phyloP scores from a whole-genome alignment of 2,113 vertebrate species.

The Reinhardtius hippoglossoides region DNA sequence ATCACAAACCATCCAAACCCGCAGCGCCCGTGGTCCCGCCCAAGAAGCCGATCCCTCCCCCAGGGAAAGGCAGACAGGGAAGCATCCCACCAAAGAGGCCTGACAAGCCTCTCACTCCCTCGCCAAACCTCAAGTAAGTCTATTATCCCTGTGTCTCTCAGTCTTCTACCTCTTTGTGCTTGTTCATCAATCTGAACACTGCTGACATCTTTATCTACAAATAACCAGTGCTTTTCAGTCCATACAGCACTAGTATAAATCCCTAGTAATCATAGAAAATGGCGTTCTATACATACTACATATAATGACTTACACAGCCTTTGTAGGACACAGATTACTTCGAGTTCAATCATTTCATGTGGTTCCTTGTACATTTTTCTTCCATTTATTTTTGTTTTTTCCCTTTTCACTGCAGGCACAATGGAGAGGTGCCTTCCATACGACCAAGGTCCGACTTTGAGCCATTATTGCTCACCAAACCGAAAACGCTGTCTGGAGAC shows the following conservation, averaged over 20 bases:
- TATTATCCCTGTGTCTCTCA: neutral
- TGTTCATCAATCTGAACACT: neutral
- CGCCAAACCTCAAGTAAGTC: slow-evolving; percentile 84
- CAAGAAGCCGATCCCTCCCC: slow-evolving; percentile 91
- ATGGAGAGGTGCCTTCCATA: slow-evolving; percentile 89
- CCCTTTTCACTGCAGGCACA: slow-evolving; percentile 81
- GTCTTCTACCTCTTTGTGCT: no score
- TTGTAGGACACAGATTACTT: neutral
- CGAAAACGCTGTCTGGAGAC: slow-evolving; percentile 85
- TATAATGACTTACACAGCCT: neutral
- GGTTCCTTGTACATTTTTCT: neutral
- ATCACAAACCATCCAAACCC: slow-evolving; percentile 89
- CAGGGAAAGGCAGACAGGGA: slow-evolving; percentile 84
- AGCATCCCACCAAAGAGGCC: slow-evolving; percentile 86
- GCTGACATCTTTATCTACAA: neutral
- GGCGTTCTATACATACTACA: neutral
- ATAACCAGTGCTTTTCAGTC: neutral
- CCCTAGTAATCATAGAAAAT: neutral
- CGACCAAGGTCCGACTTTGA: slow-evolving; percentile 90
- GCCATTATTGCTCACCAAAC: slow-evolving; percentile 84
- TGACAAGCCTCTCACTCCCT: slow-evolving; percentile 88
- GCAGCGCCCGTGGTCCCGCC: slow-evolving; percentile 91
- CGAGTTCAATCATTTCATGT: neutral
- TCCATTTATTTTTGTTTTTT: slow-evolving; percentile 28
- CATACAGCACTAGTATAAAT: neutral